Percentiles rank a stretch among this genome's conserved stretches.
Evolutionary conservation across 2,888 invertebrate genomes (phyloP).

Genomic region (Rhamnusium bicolor): DNA sequence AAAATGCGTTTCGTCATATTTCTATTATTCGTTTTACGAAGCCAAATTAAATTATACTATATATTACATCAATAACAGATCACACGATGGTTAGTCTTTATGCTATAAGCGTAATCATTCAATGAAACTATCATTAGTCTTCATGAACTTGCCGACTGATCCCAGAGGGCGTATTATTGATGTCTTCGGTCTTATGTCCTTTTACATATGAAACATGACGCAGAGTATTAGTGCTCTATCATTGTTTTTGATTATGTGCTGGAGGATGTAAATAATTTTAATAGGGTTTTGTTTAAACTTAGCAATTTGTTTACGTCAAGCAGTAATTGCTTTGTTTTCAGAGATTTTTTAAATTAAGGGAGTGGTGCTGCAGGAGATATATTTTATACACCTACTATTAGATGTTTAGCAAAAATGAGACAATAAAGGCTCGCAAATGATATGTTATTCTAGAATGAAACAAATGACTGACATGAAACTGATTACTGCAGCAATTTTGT

Average conservation of each 20-base stretch:
- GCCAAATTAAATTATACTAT: slow-evolving; percentile 35
- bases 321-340: slow-evolving; percentile 29
- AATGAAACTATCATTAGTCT: slow-evolving; percentile 63
- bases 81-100: slow-evolving; percentile 51
- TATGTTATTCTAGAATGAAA: slow-evolving; percentile 17
- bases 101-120: slow-evolving; percentile 59
- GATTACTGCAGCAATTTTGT: slow-evolving; percentile 18
- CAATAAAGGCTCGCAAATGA: slow-evolving; percentile 23
- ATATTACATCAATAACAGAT: slow-evolving; percentile 43
- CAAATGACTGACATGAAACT: slow-evolving; percentile 21
- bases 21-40: slow-evolving; percentile 16
- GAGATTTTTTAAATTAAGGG: slow-evolving; percentile 15
- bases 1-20: slow-evolving; percentile 20
- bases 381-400: slow-evolving; percentile 31
- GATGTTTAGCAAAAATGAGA: slow-evolving; percentile 12
- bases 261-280: slow-evolving; percentile 44
- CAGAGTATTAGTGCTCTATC: slow-evolving; percentile 43
- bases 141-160: slow-evolving; percentile 56
- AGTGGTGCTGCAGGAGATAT: not conserved
- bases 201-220: slow-evolving; percentile 29
- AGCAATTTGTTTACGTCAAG: slow-evolving; percentile 49
- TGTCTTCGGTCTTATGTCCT: slow-evolving; percentile 46
- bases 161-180: slow-evolving; percentile 50
- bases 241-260: slow-evolving; percentile 50
- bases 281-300: slow-evolving; percentile 51